These are phyloP conservation scores for Julus scanicus DNA, from an alignment of 2,888 invertebrate genomes.

Conservation along the genomic window DNA sequence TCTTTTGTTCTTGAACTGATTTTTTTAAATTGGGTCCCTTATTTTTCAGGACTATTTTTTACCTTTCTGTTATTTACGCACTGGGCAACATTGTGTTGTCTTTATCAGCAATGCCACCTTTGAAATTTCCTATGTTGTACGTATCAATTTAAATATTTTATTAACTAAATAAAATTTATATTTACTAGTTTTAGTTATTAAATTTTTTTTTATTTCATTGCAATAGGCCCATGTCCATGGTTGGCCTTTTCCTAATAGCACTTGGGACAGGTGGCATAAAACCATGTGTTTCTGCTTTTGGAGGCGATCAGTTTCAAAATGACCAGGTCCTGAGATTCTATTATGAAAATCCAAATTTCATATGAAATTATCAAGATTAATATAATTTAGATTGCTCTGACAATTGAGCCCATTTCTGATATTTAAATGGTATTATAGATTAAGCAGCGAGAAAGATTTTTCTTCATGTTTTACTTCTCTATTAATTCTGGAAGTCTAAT, in stretches of 20 bases:
- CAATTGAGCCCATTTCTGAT: not conserved
- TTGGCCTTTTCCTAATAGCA: slow-evolving; percentile 65
- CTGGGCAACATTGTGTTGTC: slow-evolving; percentile 84
- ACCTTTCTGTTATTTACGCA: slow-evolving; percentile 87
- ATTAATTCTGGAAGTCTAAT: slow-evolving; percentile 90
- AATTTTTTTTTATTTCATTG: slow-evolving; percentile 70
- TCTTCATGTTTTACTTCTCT: slow-evolving; percentile 93
- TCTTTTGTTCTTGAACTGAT: no score
- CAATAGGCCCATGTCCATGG: slow-evolving; percentile 63
- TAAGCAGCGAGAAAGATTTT: slow-evolving; percentile 82
- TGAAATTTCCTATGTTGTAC: slow-evolving; percentile 60
- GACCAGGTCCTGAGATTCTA: slow-evolving; percentile 62
- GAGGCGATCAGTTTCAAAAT: slow-evolving; percentile 66
- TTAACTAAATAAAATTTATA: not conserved
- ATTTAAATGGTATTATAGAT: slow-evolving; percentile 77
- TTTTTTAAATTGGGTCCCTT: not conserved
- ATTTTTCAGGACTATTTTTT: slow-evolving; percentile 79
- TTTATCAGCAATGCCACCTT: slow-evolving; percentile 67
- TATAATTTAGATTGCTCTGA: not conserved
- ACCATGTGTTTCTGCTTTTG: slow-evolving; percentile 67
- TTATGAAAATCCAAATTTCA: no score
- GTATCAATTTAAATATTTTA: not conserved
- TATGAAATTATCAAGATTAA: no score
- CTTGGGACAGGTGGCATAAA: slow-evolving; percentile 67
- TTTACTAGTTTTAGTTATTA: slow-evolving; percentile 78